Percentiles rank a stretch among this genome's conserved stretches.
Evolutionary conservation across 2,113 vertebrate genomes (phyloP).

Genomic region (Rhinichthys klamathensis): DNA sequence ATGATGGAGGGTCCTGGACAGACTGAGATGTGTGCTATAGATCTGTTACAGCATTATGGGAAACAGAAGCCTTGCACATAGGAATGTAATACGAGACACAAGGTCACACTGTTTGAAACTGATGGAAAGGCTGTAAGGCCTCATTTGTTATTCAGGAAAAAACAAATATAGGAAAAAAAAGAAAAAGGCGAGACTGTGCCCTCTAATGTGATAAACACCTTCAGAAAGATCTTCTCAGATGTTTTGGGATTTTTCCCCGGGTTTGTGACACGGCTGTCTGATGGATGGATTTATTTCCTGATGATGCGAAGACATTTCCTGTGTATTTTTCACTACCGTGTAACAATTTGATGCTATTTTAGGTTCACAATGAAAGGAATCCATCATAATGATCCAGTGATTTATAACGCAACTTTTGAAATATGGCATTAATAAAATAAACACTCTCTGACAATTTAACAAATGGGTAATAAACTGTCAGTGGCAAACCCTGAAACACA

Average conservation of each 20-base stretch:
- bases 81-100: constrained; percentile 61
- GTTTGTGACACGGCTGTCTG: not conserved
- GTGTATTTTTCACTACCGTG: not conserved
- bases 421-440: constrained; percentile 22
- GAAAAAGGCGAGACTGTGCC: not conserved
- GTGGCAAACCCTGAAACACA: not conserved
- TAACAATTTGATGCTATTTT: constrained; percentile 10
- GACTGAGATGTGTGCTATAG: constrained; percentile 55
- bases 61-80: constrained; percentile 60
- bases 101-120: constrained; percentile 50
- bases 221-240: not conserved
- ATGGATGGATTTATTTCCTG: constrained; percentile 2
- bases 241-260: not conserved
- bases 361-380: not conserved
- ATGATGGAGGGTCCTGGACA: constrained; percentile 39
- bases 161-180: not conserved
- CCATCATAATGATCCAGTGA: constrained; percentile 17
- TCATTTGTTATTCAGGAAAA: not conserved
- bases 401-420: not conserved
- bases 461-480: constrained; percentile 14
- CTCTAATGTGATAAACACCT: not conserved
- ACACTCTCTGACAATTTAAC: constrained; percentile 20
- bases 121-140: not conserved
- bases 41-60: constrained; percentile 62
- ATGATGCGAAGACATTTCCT: not conserved